Percentiles rank a stretch among this genome's conserved stretches.
phyloP scores from a whole-genome alignment of 1,140 invertebrate genomes.

The Drosophila carrolli region DNA sequence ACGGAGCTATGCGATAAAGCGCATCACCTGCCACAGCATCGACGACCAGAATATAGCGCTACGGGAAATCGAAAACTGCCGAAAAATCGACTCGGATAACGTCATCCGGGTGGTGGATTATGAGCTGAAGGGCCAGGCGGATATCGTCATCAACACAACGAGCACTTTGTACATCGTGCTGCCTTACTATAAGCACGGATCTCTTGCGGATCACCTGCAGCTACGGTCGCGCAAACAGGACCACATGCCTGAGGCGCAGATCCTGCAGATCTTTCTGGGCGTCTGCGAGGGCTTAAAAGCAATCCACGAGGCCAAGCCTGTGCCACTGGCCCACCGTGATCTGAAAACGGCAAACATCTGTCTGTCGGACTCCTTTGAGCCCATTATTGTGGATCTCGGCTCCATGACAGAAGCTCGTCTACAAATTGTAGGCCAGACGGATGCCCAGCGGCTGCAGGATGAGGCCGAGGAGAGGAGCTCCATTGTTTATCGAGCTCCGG shows the following conservation, averaged over 20 bases:
- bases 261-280: slow-evolving; percentile 90
- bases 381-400: slow-evolving; percentile 94
- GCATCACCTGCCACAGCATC: slow-evolving; percentile 91
- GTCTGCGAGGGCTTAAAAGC: slow-evolving; percentile 91
- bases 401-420: slow-evolving; percentile 91
- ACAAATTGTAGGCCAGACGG: slow-evolving; percentile 89
- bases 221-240: slow-evolving; percentile 86
- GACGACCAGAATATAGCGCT: slow-evolving; percentile 91
- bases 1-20: slow-evolving; percentile 92
- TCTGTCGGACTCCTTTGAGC: slow-evolving; percentile 89
- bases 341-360: slow-evolving; percentile 94
- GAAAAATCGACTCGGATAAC: slow-evolving; percentile 90
- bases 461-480: slow-evolving; percentile 93
- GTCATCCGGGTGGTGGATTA: slow-evolving; percentile 92
- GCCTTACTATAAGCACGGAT: slow-evolving; percentile 93
- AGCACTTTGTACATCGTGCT: slow-evolving; percentile 92
- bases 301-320: slow-evolving; percentile 90
- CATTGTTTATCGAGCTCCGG: slow-evolving; percentile 94
- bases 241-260: slow-evolving; percentile 88
- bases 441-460: slow-evolving; percentile 92
- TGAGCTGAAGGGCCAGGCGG: slow-evolving; percentile 86
- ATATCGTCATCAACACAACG: slow-evolving; percentile 89
- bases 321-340: slow-evolving; percentile 92
- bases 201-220: slow-evolving; percentile 90
- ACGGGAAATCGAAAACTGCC: slow-evolving; percentile 91